These are phyloP conservation scores for Siderastrea radians DNA, from an alignment of 92 coral and sea anemone species.

Conservation along the genomic window DNA sequence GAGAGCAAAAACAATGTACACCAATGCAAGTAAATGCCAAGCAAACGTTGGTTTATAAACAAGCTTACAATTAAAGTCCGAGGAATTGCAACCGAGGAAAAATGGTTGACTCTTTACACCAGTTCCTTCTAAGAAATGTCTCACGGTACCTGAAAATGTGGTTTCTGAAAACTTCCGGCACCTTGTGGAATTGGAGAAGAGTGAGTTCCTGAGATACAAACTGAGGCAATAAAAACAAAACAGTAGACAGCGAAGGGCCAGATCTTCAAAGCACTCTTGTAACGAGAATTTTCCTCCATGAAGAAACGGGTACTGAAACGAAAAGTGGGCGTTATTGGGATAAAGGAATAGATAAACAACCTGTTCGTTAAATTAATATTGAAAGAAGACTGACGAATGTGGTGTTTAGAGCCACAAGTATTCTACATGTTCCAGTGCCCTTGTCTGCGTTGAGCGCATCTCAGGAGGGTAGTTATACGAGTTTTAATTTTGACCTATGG, in stretches of 20 bases:
- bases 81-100: not conserved
- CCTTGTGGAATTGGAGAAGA: constrained; percentile 58
- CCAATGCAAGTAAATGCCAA: not conserved
- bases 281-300: not conserved
- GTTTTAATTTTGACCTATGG: not conserved
- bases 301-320: constrained; percentile 2
- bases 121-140: not conserved
- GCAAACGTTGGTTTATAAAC: not conserved
- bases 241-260: not conserved
- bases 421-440: not conserved
- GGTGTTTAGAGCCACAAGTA: not conserved
- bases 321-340: not conserved
- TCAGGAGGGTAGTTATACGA: too few relatives aligned
- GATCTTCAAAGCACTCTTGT: not conserved
- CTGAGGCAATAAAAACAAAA: not conserved
- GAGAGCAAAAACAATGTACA: too few relatives aligned
- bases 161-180: constrained; percentile 78
- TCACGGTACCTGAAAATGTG: constrained; percentile 86
- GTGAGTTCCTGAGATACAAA: not conserved
- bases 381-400: not conserved
- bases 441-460: not conserved
- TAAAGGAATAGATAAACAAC: constrained; percentile 1
- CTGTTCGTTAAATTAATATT: constrained; percentile 33
- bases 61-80: not conserved
- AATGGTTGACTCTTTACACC: not conserved